Conservation (phyloP, 2,888 invertebrate species). For the Alloscopus bannaensis region DNA sequence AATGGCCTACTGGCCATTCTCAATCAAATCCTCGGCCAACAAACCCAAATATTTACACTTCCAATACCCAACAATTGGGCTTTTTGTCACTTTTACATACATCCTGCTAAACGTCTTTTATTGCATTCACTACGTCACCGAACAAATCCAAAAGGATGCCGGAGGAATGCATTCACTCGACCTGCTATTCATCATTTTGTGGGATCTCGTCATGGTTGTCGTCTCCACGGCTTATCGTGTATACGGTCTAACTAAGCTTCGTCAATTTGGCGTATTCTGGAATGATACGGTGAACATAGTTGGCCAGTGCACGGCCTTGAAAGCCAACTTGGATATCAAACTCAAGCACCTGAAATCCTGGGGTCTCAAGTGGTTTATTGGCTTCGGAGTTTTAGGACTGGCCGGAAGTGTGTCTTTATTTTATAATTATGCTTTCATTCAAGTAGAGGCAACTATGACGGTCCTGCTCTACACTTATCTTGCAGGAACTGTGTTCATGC, state of each 20-base stretch:
- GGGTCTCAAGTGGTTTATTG: conserved; percentile 12
- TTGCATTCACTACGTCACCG: conserved; percentile 15
- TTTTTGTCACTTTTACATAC: conserved; percentile 23
- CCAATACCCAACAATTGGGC: conserved; percentile 3
- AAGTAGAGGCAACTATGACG: neutral
- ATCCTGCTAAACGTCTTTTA: conserved; percentile 30
- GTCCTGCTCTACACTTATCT: neutral
- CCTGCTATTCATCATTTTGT: conserved; percentile 22
- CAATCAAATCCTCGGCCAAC: neutral
- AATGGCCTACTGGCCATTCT: conserved; percentile 18
- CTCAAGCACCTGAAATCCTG: neutral
- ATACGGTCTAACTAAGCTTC: conserved; percentile 7
- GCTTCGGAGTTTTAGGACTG: conserved; percentile 10
- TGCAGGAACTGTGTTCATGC: conserved; percentile 16
- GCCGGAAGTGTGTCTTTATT: neutral
- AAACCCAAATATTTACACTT: conserved; percentile 11
- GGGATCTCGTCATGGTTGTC: conserved; percentile 34
- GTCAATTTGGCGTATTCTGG: conserved; percentile 4
- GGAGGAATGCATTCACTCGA: conserved; percentile 23
- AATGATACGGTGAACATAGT: neutral
- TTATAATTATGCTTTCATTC: neutral
- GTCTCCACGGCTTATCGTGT: conserved; percentile 3
- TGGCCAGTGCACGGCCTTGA: neutral
- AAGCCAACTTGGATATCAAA: neutral
- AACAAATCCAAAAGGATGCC: conserved; percentile 13